These are phyloP conservation scores for Allacma fusca DNA, from an alignment of 2,888 invertebrate genomes.

Conservation along the genomic window DNA sequence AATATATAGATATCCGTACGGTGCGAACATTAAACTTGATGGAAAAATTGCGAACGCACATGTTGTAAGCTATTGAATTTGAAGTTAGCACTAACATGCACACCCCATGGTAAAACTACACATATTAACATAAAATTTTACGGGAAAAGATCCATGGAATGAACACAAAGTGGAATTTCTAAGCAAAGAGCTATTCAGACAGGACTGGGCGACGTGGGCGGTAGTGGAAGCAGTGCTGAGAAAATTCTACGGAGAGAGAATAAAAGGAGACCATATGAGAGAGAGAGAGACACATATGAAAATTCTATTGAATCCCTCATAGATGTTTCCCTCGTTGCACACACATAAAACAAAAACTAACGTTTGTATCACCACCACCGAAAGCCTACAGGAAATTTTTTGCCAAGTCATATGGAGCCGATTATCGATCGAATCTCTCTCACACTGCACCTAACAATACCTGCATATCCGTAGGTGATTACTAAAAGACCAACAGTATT, in stretches of 20 bases:
- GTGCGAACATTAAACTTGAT: constrained; percentile 1
- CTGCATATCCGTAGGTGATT: background rate
- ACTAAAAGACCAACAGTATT: background rate
- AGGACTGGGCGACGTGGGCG: constrained; percentile 23
- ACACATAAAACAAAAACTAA: constrained; percentile 25
- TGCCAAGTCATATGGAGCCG: constrained; percentile 51
- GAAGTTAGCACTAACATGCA: background rate
- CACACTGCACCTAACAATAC: constrained; percentile 1
- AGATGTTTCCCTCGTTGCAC: constrained; percentile 3
- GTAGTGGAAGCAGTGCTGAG: constrained; percentile 22
- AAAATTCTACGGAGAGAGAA: constrained; percentile 18
- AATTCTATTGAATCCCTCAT: constrained; percentile 18
- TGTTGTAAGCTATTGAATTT: background rate
- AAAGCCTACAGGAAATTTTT: constrained; percentile 35
- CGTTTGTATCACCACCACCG: constrained; percentile 10
- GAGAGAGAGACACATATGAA: background rate
- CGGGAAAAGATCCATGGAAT: constrained; percentile 9
- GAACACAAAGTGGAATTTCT: background rate
- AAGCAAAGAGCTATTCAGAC: background rate
- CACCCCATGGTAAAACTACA: constrained; percentile 7
- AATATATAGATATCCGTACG: background rate
- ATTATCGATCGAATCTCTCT: constrained; percentile 45
- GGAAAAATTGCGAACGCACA: constrained; percentile 16
- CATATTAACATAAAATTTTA: constrained; percentile 13
- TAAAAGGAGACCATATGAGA: constrained; percentile 15